Percentiles rank a stretch among this genome's conserved stretches.
phyloP scores from a whole-genome alignment of 2,797 vertebrate species.

The Dermochelys coriacea region DNA sequence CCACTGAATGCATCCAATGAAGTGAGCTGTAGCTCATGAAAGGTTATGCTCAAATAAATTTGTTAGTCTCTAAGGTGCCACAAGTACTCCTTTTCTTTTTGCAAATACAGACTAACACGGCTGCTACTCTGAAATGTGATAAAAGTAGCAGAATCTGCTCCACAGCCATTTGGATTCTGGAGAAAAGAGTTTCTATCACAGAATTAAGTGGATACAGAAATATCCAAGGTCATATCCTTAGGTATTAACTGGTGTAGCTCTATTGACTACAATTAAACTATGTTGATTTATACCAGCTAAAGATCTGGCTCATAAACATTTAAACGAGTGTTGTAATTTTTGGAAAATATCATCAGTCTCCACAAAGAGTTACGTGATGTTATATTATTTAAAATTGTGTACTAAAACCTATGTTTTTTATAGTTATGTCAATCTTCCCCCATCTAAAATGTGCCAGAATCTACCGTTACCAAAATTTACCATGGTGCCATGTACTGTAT shows the following conservation, averaged over 20 bases:
- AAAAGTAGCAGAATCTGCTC: background rate
- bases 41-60: no score
- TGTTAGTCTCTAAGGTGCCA: no score
- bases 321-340: background rate
- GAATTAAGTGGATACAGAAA: background rate
- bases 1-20: no score
- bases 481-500: background rate
- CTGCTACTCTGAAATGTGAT: background rate
- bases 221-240: background rate
- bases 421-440: background rate
- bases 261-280: background rate
- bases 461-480: background rate
- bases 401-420: background rate
- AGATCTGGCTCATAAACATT: rapidly evolving
- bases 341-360: background rate
- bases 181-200: rapidly evolving
- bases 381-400: background rate
- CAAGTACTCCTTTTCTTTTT: no score
- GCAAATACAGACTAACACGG: no score
- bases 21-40: no score
- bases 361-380: background rate
- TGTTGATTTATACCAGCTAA: background rate
- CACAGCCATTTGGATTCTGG: background rate
- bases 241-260: rapidly evolving
- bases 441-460: background rate